Evolutionary conservation across 2,797 vertebrate species (phyloP), one percentile per base, ranked within the genome.

Genomic region (Antrozous pallidus): DNA sequence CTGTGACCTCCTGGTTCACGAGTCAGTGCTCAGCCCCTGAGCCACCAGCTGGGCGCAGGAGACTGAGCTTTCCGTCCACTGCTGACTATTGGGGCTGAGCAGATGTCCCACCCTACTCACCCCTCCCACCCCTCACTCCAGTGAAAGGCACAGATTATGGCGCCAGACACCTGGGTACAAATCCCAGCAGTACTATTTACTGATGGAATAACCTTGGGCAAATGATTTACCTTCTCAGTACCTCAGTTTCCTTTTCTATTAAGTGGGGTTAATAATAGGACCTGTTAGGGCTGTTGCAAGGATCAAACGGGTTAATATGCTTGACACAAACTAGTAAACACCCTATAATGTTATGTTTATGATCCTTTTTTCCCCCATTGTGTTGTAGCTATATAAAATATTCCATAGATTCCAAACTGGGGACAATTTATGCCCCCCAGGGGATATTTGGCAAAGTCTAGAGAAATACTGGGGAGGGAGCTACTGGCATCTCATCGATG

Each of bases 351-450:
- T 31, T 45, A 69, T 9, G 3, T 22, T 73, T 28, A 24, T 9
- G 8, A 65, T 3, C 24, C 17, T 6, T 56, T 84, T 33, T 45
- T 40, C 2, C 63, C 22, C 36, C 6, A 13, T 28, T 26, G 47
- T 0, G 7, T 17, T 16, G 12, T n/a, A 28, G 6, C 36, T 4
- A 3, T 45, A 31, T 63, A 24, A n/a, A 40, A 1, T n/a, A 4
- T 38, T 33, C 91, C 28, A 26, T 16, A 10, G 26, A 45, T 22
- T 81, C 70, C 63, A 33, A 38, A 87, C 20, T 45, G 40, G n/a
- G 61, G 75, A 40, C 75, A 36, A 3, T 22, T 65, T 45, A 54
- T 54, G 26, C 14, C 3, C 22, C 26, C 24, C 3, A 0, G 2
- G 38, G 65, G 61, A 28, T 38, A 22, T 26, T 49, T 81, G 28